Evolutionary conservation across 2,797 vertebrate genomes (phyloP), one percentile per base, ranked within the genome.

Genomic region (Lepus oiostolus): DNA sequence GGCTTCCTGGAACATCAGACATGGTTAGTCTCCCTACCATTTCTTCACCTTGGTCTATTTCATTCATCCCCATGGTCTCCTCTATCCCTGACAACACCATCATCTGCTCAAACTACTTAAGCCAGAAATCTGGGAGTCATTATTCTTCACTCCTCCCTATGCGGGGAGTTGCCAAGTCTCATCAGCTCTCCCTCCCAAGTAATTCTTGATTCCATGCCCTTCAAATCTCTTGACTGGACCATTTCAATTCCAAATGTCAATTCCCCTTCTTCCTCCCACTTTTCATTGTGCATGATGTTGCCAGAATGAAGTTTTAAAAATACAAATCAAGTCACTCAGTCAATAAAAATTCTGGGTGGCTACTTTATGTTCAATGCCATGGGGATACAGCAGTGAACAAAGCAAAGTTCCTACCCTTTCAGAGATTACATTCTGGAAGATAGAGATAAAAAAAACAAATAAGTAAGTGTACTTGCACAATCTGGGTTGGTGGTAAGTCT

Each of bases 91-190:
- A 94, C 81, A 84, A 30, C 42, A 93, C 11, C 24, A 92, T 80
- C 80, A 82, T 88, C 58, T 81, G 90, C 81, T 90, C 65, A 88
- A 93, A 72, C 14, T 5, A 84, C 52, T 19, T 32, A 93, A 76
- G 81, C 63, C 82, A 85, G 92, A 88, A 94, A 95, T 90, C 65
- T 86, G 67, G 75, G 67, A 82, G 72, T 96, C 70, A 68, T 93
- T 94, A 89, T 21, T 63, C 68, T 95, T 93, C 22, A 65, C 60
- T 75, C 87, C 81, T 94, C 70, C 62, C 60, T 47, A 35, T 65
- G 50, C 26, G 65, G 11, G 75, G 60, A 84, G 35, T 52, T 96
- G 76, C 76, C 90, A 97, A 87, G 87, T 62, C 76, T 76, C 63
- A n/a, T 82, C 70, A 75, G 24, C 42, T 87, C 52, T 93, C 85